phyloP scores from a whole-genome alignment of 2,888 invertebrate genomes.

The Leptopilina syphax region DNA sequence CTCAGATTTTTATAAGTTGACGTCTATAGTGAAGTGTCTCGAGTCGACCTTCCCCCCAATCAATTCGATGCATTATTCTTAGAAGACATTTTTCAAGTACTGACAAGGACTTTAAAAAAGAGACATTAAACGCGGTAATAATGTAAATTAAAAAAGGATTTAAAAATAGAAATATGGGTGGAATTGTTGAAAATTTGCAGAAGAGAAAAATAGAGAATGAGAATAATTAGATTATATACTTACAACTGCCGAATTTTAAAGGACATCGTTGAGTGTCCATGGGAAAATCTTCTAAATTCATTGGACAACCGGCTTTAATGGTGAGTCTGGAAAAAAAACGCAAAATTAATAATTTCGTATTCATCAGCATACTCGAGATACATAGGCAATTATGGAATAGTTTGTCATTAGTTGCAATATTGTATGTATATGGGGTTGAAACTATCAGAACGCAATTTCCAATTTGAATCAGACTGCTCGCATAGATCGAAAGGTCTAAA shows the following conservation, averaged over 20 bases:
- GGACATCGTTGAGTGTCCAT: slow-evolving; percentile 91
- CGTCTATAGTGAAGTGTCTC: no score
- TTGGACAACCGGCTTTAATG: slow-evolving; percentile 89
- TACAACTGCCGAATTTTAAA: slow-evolving; percentile 89
- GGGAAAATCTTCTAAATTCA: slow-evolving; percentile 91
- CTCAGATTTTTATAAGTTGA: slow-evolving; percentile 12
- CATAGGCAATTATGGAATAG: background rate
- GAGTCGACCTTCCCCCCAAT: slow-evolving; percentile 1
- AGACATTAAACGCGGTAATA: slow-evolving; percentile 10
- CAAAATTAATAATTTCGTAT: background rate
- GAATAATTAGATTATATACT: slow-evolving; percentile 74
- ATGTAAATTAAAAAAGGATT: background rate
- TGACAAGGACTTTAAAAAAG: background rate
- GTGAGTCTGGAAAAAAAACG: slow-evolving; percentile 81
- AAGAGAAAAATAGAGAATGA: background rate
- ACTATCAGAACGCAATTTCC: slow-evolving; percentile 21
- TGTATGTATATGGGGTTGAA: background rate
- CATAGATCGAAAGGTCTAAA: slow-evolving; percentile 21
- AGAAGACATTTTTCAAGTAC: background rate
- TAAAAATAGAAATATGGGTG: slow-evolving; percentile 3
- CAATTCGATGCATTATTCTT: background rate
- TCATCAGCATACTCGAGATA: no score
- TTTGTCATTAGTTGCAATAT: background rate
- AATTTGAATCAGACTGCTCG: slow-evolving; percentile 14
- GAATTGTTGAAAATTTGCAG: background rate